phyloP scores from a whole-genome alignment of 1,140 invertebrate genomes.

The Globodera ellingtonae region DNA sequence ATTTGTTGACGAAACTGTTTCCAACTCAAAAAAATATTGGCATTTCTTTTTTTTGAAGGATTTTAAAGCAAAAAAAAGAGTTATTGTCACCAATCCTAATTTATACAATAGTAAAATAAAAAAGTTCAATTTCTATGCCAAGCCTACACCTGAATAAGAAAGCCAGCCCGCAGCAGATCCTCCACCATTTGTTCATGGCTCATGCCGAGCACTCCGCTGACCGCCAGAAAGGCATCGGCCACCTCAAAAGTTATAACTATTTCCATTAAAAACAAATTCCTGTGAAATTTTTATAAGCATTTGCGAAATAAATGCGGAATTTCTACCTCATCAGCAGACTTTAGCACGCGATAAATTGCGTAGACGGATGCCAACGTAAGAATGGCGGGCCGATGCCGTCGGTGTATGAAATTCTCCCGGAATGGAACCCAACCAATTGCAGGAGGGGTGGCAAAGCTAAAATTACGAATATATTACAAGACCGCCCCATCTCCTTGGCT shows the following conservation, averaged over 20 bases:
- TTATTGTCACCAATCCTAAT: neutral
- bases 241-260: slow-evolving; percentile 1
- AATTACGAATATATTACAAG: neutral
- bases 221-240: slow-evolving; percentile 31
- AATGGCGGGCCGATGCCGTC: slow-evolving; percentile 46
- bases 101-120: neutral
- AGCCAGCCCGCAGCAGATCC: slow-evolving; percentile 41
- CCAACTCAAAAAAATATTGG: slow-evolving; percentile 25
- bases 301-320: neutral
- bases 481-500: neutral
- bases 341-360: slow-evolving; percentile 47
- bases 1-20: slow-evolving; percentile 20
- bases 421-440: slow-evolving; percentile 20
- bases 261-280: too few relatives aligned
- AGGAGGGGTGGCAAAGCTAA: neutral
- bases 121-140: neutral
- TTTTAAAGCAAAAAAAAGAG: too few relatives aligned
- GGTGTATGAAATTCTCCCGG: slow-evolving; percentile 33
- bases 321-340: slow-evolving; percentile 42
- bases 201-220: slow-evolving; percentile 32
- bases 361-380: slow-evolving; percentile 44
- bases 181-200: slow-evolving; percentile 32
- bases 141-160: slow-evolving; percentile 32
- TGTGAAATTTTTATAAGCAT: too few relatives aligned
- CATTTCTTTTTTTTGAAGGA: neutral